Conservation (phyloP, 2,888 invertebrate genomes). For the Parnassius orleans region DNA sequence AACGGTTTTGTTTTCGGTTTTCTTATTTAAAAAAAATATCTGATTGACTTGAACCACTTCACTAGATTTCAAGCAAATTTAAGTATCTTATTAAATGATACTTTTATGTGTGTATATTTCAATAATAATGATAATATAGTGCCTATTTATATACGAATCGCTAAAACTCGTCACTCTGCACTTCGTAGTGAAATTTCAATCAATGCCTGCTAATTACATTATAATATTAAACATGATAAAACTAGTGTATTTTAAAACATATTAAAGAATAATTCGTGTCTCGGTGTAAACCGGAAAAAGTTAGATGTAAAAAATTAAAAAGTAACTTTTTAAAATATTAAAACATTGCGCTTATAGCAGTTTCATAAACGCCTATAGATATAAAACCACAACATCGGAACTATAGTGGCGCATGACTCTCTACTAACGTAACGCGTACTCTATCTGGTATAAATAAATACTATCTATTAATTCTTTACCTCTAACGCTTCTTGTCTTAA, state of each 20-base stretch:
- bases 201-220: constrained; percentile 62
- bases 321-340: constrained; percentile 40
- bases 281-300: constrained; percentile 64
- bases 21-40: constrained; percentile 20
- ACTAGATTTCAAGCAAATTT: constrained; percentile 73
- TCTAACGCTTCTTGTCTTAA: constrained; percentile 72
- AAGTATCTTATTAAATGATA: constrained; percentile 60
- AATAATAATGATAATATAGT: constrained; percentile 41
- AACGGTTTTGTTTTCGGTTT: constrained; percentile 30
- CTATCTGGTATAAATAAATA: background rate
- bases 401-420: constrained; percentile 59
- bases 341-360: constrained; percentile 58
- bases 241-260: constrained; percentile 45
- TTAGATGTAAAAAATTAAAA: constrained; percentile 46
- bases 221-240: constrained; percentile 57
- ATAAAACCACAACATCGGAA: constrained; percentile 43
- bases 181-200: constrained; percentile 63
- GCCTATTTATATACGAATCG: constrained; percentile 48
- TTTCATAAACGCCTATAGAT: constrained; percentile 60
- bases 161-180: constrained; percentile 60
- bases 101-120: constrained; percentile 47
- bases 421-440: constrained; percentile 36
- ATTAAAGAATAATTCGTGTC: constrained; percentile 52
- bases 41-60: constrained; percentile 35
- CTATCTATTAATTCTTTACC: constrained; percentile 42